A percentile compares a stretch with the other conserved stretches of the same genome.
Evolutionary conservation across 1,140 invertebrate species (phyloP).

Genomic region (Brachionus koreanus): DNA sequence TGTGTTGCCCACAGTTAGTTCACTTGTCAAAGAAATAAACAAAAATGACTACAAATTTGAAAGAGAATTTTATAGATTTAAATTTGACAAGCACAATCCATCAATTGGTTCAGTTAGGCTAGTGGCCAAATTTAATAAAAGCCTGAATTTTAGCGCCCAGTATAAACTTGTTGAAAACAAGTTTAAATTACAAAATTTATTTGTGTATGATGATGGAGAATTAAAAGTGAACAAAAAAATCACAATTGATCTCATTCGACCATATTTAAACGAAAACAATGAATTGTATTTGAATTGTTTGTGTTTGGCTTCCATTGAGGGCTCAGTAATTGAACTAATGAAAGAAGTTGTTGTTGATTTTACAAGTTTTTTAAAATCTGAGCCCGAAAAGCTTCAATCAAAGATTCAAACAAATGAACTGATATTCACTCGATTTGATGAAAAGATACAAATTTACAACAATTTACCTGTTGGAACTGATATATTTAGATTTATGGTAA

Average conservation of each 20-base stretch:
- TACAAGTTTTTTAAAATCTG: background rate
- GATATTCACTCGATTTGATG: background rate
- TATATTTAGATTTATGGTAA: background rate
- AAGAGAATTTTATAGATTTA: conserved; percentile 33
- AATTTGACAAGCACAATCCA: background rate
- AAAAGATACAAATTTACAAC: background rate
- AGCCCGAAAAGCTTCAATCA: background rate
- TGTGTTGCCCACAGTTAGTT: background rate
- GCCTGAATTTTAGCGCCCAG: background rate
- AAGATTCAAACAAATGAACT: background rate
- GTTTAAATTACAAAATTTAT: background rate
- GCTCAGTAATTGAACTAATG: background rate
- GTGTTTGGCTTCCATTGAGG: background rate
- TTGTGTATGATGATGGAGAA: background rate
- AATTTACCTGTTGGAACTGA: background rate
- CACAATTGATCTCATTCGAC: background rate
- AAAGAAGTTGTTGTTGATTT: conserved; percentile 15
- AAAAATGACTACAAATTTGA: conserved; percentile 38
- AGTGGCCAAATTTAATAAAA: background rate
- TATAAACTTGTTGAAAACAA: background rate
- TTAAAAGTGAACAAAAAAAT: background rate
- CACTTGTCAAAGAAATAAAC: background rate
- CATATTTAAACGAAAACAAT: conserved; percentile 11
- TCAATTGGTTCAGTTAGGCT: background rate
- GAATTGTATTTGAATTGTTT: background rate